These are phyloP conservation scores for Hyppa rectilinea DNA, from an alignment of 2,888 invertebrate species.

Conservation along the genomic window DNA sequence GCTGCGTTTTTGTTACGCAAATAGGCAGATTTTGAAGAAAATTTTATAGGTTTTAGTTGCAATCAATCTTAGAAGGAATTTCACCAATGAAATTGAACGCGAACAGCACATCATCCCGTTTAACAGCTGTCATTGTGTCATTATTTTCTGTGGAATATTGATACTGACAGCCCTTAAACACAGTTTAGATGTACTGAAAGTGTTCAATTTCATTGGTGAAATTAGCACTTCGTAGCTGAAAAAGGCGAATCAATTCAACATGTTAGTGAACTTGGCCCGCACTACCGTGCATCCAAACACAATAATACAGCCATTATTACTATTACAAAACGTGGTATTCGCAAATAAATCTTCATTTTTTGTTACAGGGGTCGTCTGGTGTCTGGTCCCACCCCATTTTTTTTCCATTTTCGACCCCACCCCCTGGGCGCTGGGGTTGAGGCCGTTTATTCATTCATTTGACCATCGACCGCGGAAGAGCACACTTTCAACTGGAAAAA, in stretches of 20 bases:
- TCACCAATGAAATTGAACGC: too few relatives aligned
- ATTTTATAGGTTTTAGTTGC: background rate
- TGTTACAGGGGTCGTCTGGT: constrained; percentile 80
- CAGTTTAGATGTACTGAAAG: too few relatives aligned
- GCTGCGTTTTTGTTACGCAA: background rate
- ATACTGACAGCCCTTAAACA: too few relatives aligned
- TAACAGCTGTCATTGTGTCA: too few relatives aligned
- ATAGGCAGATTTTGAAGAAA: background rate
- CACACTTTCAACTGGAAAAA: constrained; percentile 64
- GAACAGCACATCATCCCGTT: too few relatives aligned
- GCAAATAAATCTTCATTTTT: constrained; percentile 88
- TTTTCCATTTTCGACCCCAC: constrained; percentile 74
- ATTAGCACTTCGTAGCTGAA: too few relatives aligned
- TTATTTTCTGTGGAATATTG: too few relatives aligned
- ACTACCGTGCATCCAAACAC: constrained; percentile 66
- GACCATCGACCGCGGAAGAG: constrained; percentile 69
- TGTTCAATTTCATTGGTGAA: too few relatives aligned
- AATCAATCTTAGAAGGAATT: background rate
- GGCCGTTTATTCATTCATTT: constrained; percentile 74
- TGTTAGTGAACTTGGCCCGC: constrained; percentile 32
- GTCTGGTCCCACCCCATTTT: constrained; percentile 83
- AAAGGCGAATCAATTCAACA: background rate
- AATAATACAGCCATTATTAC: constrained; percentile 76
- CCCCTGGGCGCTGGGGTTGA: constrained; percentile 72
- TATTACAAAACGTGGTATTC: constrained; percentile 77